Percentiles rank a stretch among this genome's conserved stretches.
These are phyloP conservation scores for Homarus americanus DNA, from an alignment of 1,140 invertebrate species.

Conservation along the genomic window DNA sequence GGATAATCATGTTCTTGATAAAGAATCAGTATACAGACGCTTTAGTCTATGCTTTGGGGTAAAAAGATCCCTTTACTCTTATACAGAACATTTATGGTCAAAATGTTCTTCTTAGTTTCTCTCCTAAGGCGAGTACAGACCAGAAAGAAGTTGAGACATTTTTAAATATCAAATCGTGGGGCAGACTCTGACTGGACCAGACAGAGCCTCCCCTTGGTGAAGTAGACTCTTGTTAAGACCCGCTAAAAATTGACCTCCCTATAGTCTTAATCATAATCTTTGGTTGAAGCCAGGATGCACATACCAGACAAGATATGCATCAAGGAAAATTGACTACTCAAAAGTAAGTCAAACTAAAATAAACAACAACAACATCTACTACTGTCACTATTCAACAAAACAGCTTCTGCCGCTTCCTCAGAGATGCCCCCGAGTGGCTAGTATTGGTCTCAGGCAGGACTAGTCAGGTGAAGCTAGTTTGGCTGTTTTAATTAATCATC, in stretches of 20 bases:
- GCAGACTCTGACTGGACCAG: constrained; percentile 36
- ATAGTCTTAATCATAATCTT: constrained; percentile 16
- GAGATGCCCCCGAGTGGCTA: not conserved
- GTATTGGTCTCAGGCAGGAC: not conserved
- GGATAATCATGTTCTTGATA: not conserved
- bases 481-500: too few relatives aligned
- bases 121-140: constrained; percentile 33
- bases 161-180: not conserved
- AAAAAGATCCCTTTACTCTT: not conserved
- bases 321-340: constrained; percentile 21
- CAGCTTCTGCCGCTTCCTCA: constrained; percentile 19
- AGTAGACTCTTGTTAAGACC: not conserved
- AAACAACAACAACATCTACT: constrained; percentile 39
- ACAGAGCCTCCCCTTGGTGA: not conserved
- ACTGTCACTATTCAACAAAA: constrained; percentile 30
- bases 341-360: not conserved
- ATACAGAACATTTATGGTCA: not conserved
- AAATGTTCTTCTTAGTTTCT: not conserved
- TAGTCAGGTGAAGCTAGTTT: not conserved
- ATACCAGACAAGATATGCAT: constrained; percentile 1
- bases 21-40: not conserved
- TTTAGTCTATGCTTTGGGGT: not conserved
- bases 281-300: constrained; percentile 39
- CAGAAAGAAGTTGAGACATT: not conserved
- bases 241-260: not conserved